Evolutionary conservation across 2,888 invertebrate species (phyloP).

Genomic region (Empis livida): DNA sequence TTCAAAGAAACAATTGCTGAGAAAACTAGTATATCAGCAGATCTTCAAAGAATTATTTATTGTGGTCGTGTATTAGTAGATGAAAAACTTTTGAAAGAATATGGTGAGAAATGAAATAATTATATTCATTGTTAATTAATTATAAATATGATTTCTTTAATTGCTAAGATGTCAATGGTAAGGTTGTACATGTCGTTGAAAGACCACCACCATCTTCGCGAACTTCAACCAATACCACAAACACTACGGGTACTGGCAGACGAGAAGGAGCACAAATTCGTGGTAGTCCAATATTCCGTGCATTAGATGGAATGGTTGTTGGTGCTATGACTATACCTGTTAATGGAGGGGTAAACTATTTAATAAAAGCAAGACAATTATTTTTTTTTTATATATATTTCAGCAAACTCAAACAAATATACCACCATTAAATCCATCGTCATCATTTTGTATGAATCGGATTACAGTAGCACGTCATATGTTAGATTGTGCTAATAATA

Average conservation of each 20-base stretch:
- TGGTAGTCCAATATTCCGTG: slow-evolving; percentile 30
- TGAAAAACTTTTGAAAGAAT: slow-evolving; percentile 71
- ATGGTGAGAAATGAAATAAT: slow-evolving; percentile 44
- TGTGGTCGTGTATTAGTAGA: slow-evolving; percentile 89
- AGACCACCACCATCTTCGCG: slow-evolving; percentile 59
- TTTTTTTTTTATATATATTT: slow-evolving; percentile 2
- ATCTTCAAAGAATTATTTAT: slow-evolving; percentile 82
- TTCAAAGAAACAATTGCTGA: slow-evolving; percentile 69
- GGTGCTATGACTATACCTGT: slow-evolving; percentile 36
- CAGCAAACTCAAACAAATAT: slow-evolving; percentile 13
- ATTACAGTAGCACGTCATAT: slow-evolving; percentile 36
- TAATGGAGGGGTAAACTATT: slow-evolving; percentile 18
- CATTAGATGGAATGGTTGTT: slow-evolving; percentile 34
- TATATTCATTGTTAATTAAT: neutral
- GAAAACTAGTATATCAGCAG: slow-evolving; percentile 64
- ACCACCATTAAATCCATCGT: slow-evolving; percentile 27
- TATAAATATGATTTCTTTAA: neutral
- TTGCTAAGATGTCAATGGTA: slow-evolving; percentile 67
- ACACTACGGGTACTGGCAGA: slow-evolving; percentile 28
- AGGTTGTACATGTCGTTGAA: slow-evolving; percentile 86
- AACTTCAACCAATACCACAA: slow-evolving; percentile 18
- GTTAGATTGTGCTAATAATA: slow-evolving; percentile 35
- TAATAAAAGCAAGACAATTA: too few species aligned
- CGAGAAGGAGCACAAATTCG: slow-evolving; percentile 28
- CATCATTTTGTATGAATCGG: slow-evolving; percentile 36